These are phyloP conservation scores for Sturnira hondurensis DNA, from an alignment of 2,113 vertebrate genomes.

Conservation along the genomic window DNA sequence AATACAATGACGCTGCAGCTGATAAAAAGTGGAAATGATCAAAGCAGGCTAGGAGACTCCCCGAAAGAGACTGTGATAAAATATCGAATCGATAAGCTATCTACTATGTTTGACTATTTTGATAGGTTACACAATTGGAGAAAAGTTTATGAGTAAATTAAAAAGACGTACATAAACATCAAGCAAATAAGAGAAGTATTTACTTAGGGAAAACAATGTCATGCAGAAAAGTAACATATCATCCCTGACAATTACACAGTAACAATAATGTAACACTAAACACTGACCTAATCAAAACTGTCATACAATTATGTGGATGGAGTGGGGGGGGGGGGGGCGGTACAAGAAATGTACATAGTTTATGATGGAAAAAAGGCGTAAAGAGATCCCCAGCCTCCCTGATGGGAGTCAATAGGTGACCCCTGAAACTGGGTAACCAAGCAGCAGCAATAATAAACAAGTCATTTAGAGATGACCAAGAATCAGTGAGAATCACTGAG, in stretches of 20 bases:
- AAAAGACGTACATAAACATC: slow-evolving; percentile 5
- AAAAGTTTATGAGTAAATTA: slow-evolving; percentile 9
- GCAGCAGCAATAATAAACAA: background rate
- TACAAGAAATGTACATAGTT: background rate
- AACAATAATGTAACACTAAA: background rate
- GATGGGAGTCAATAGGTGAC: background rate
- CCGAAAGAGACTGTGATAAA: background rate
- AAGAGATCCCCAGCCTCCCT: background rate
- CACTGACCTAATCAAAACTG: background rate
- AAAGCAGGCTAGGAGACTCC: background rate
- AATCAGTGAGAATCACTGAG: background rate
- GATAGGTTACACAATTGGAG: background rate
- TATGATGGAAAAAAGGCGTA: background rate
- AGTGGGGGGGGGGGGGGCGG: too few species aligned
- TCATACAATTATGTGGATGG: background rate
- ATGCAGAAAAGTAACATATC: background rate
- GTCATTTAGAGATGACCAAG: background rate
- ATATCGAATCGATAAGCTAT: background rate
- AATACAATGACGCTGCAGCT: background rate
- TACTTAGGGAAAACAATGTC: background rate
- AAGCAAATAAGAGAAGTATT: background rate
- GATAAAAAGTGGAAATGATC: background rate
- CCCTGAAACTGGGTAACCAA: background rate
- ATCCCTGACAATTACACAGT: background rate
- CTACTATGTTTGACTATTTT: background rate